These are phyloP conservation scores for Adelosebastes latens DNA, from an alignment of 2,797 vertebrate genomes.

Conservation along the genomic window DNA sequence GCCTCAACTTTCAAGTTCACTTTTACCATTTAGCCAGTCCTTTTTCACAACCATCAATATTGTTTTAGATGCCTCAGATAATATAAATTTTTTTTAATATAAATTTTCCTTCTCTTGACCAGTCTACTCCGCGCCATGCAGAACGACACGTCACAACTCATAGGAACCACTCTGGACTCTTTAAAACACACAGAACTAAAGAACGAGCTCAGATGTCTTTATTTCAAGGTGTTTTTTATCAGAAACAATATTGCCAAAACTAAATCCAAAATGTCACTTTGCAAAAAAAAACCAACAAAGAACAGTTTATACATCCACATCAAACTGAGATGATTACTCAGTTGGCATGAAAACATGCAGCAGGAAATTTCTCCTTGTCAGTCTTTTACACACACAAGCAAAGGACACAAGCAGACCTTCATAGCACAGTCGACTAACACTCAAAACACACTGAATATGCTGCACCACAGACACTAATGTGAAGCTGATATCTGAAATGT, in stretches of 20 bases:
- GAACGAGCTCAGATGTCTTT: not conserved
- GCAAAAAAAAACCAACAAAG: not conserved
- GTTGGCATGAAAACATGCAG: not conserved
- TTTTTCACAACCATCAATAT: too few species aligned
- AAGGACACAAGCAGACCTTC: constrained; percentile 4
- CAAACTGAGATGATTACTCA: constrained; percentile 12
- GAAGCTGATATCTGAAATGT: not conserved
- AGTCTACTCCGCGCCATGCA: too few species aligned
- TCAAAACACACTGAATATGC: not conserved
- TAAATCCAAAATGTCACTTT: constrained; percentile 11
- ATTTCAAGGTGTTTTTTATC: too few species aligned
- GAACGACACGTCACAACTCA: too few species aligned
- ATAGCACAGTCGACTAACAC: not conserved
- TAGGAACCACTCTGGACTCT: not conserved
- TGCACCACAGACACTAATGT: not conserved
- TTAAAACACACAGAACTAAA: not conserved
- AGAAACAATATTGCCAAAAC: not conserved
- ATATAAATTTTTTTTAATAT: not conserved
- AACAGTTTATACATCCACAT: not conserved
- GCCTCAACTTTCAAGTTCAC: too few species aligned
- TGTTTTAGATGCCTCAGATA: not conserved
- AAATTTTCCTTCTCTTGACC: not conserved
- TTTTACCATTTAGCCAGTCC: too few species aligned
- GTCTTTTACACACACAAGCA: not conserved
- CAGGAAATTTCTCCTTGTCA: not conserved